Evolutionary conservation across 37 sponge, comb jelly and placozoan species (phyloP).

Genomic region (Tethya wilhelma): DNA sequence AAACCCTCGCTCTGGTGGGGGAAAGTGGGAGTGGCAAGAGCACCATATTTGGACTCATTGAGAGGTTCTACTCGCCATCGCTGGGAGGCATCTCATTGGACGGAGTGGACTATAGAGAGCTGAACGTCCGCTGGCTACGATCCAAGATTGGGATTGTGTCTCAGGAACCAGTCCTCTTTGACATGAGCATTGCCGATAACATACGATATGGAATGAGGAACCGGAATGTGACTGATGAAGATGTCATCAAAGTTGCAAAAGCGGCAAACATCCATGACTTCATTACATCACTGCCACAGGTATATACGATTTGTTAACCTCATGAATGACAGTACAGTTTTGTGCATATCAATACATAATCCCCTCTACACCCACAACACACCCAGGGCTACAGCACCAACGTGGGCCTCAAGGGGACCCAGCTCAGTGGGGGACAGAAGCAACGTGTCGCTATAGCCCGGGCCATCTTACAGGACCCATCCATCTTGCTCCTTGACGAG

Average conservation of each 20-base stretch:
- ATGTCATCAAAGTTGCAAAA: constrained; percentile 84
- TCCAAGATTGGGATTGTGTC: constrained; percentile 86
- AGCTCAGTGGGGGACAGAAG: constrained; percentile 86
- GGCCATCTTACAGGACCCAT: constrained; percentile 75
- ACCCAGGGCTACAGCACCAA: constrained; percentile 72
- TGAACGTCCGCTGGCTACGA: constrained; percentile 84
- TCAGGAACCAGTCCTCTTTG: constrained; percentile 91
- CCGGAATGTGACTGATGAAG: constrained; percentile 81
- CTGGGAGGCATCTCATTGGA: constrained; percentile 49
- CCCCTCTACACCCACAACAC: too few relatives aligned
- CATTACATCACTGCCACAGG: constrained; percentile 81
- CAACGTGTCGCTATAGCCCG: constrained; percentile 85
- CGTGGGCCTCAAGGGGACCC: constrained; percentile 69
- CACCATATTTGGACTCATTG: constrained; percentile 85
- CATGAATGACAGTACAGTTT: too few relatives aligned
- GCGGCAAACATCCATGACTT: constrained; percentile 94
- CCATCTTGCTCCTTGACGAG: constrained; percentile 83
- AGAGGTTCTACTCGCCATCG: constrained; percentile 92
- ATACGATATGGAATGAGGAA: constrained; percentile 88
- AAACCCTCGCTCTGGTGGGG: constrained; percentile 95
- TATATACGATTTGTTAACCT: too few relatives aligned
- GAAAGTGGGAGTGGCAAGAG: constrained; percentile 98
- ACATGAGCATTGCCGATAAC: constrained; percentile 86
- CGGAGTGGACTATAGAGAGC: constrained; percentile 45
- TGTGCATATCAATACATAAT: too few relatives aligned